Evolutionary conservation across 2,113 vertebrate species (phyloP), one percentile per base, ranked within the genome.

Genomic region (Otis tarda): DNA sequence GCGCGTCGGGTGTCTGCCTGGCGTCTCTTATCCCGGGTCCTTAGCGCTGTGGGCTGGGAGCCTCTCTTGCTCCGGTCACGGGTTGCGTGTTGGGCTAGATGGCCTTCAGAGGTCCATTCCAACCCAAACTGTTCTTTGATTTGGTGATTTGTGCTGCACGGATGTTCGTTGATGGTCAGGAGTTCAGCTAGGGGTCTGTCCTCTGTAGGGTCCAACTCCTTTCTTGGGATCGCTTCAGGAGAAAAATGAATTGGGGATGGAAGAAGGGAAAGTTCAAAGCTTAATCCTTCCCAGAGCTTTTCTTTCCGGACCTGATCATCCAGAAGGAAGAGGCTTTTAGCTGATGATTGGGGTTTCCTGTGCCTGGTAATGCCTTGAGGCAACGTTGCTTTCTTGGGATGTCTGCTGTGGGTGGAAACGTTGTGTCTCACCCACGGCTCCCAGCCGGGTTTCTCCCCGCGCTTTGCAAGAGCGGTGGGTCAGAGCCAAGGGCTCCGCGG

Each of bases 1-100:
- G 25, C 39, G 3, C 1, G 0, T 4, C 0, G 0, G 45, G 37
- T 14, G n/a, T 10, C 41, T 39, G 87, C 70, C 12, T 5, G 4
- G 41, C 23, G 0, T 5, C 9, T 19, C 10, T 55, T 4, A 10
- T 10, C 41, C 12, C 24, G 1, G 31, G 22, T 47, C 45, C 43
- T 33, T 37, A 12, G 3, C 5, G 0, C 37, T 2, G 7, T 7
- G 28, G 60, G 14, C 47, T 6, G 4, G 22, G 18, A 64, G 30
- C 17, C 12, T 35, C 20, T 11, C 27, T 7, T 2, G 33, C 39
- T 16, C 5, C 24, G 0, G 0, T 9, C 14, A 0, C 14, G 49
- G 49, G 20, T n/a, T 33, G 20, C 0, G 6, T 43, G 41, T 15
- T 43, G 41, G 14, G 41, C 41, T 43, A 16, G 41, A 43, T 43